These are phyloP conservation scores for Margarornis squamiger DNA, from an alignment of 2,797 vertebrate genomes.

Conservation along the genomic window DNA sequence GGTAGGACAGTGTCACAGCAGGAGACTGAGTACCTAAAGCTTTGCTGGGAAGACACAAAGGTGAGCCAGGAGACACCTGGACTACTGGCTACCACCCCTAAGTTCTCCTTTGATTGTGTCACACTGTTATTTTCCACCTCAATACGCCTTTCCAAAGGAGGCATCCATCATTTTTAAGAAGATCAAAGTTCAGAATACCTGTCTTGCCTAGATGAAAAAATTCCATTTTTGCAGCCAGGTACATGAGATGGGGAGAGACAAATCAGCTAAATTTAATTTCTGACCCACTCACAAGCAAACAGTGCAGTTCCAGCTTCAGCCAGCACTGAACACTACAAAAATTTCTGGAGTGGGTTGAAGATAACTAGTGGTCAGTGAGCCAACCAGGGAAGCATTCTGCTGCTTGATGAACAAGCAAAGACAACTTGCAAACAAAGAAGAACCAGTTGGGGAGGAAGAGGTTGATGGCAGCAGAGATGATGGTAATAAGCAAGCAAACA, in stretches of 20 bases:
- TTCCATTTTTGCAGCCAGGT: not conserved
- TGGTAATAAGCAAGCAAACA: not conserved
- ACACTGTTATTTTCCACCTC: not conserved
- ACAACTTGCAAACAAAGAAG: not conserved
- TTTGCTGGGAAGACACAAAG: not conserved
- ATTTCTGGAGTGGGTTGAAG: not conserved
- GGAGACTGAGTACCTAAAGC: not conserved
- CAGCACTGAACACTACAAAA: not conserved
- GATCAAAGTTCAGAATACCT: not conserved
- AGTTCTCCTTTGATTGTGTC: not conserved
- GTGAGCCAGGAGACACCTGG: not conserved
- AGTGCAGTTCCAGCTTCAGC: not conserved
- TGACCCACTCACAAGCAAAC: not conserved
- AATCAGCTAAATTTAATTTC: not conserved
- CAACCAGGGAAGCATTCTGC: not conserved
- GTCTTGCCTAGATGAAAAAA: not conserved
- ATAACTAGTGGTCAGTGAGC: not conserved
- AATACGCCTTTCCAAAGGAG: not conserved
- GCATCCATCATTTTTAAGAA: not conserved
- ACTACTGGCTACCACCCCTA: not conserved
- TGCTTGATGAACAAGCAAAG: not conserved
- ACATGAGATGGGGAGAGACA: not conserved
- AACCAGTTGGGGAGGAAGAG: not conserved
- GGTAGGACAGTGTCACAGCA: not conserved
- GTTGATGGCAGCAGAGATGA: not conserved